phyloP scores from a whole-genome alignment of 2,797 vertebrate species.

The Gephyroberyx darwinii region DNA sequence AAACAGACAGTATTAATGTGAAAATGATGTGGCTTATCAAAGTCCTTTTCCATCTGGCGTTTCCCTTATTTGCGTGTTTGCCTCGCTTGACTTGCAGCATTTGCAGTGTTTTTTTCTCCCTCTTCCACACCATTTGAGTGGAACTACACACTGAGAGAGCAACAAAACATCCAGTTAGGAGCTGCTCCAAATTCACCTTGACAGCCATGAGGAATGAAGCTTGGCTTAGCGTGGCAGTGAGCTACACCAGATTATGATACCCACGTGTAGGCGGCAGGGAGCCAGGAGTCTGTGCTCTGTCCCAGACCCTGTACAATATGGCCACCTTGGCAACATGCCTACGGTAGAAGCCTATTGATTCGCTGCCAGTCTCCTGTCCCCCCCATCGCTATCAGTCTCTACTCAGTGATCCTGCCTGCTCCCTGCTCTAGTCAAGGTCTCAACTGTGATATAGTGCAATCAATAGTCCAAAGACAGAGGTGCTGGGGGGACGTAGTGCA shows the following conservation, averaged over 20 bases:
- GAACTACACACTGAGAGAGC: constrained; percentile 28
- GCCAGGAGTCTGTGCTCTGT: background rate
- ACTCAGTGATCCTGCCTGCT: constrained; percentile 21
- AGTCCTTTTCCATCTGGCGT: background rate
- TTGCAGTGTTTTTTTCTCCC: constrained; percentile 2
- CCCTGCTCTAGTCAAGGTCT: constrained; percentile 10
- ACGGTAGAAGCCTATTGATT: constrained; percentile 29
- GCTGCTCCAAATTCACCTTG: constrained; percentile 31
- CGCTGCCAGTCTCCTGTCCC: constrained; percentile 21
- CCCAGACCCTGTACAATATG: background rate
- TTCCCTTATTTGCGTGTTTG: constrained; percentile 21
- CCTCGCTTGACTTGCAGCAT: constrained; percentile 33
- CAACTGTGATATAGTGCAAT: background rate
- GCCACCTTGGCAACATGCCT: background rate
- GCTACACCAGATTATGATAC: background rate
- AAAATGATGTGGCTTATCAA: too few species aligned
- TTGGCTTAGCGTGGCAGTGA: background rate
- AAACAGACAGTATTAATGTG: too few species aligned
- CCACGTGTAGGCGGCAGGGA: background rate
- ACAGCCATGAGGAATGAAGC: constrained; percentile 6
- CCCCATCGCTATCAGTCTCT: constrained; percentile 10
- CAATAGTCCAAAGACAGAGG: background rate
- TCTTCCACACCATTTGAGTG: constrained; percentile 44
- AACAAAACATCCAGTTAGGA: constrained; percentile 37
- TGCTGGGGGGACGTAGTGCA: background rate